phyloP scores from a whole-genome alignment of 2,888 invertebrate genomes.

The Rhimphoctona megacephalus region DNA sequence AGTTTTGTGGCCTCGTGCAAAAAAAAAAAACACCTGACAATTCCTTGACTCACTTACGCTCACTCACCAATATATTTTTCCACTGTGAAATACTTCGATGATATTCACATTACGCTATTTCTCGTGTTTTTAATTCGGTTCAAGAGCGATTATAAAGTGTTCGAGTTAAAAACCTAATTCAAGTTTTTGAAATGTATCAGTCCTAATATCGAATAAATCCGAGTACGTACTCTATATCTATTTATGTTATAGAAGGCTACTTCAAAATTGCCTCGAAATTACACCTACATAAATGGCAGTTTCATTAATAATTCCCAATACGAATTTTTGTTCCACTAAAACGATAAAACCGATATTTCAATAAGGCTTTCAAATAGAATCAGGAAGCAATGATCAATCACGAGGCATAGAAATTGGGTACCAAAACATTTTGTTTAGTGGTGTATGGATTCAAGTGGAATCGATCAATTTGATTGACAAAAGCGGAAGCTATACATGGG shows the following conservation, averaged over 20 bases:
- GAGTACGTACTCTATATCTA: background rate
- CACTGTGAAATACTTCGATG: background rate
- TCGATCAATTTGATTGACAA: conserved; percentile 20
- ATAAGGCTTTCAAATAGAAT: background rate
- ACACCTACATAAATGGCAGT: background rate
- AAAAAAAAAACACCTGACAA: conserved; percentile 9
- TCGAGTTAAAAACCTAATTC: background rate
- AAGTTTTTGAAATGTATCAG: background rate
- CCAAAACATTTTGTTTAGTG: background rate
- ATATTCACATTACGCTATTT: background rate
- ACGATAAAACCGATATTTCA: background rate
- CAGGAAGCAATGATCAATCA: background rate
- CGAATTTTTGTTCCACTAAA: background rate
- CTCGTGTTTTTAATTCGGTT: background rate
- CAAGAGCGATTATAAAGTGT: background rate
- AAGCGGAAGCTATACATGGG: background rate
- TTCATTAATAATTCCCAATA: background rate
- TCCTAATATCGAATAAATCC: background rate
- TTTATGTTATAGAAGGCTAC: background rate
- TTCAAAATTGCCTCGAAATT: background rate
- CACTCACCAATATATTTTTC: background rate
- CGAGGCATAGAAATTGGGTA: background rate
- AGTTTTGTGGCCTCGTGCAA: conserved; percentile 5
- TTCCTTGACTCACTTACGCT: conserved; percentile 17
- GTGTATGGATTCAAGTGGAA: conserved; percentile 1